Evolutionary conservation across 2,113 vertebrate species (phyloP).

Genomic region (Varanus komodoensis): DNA sequence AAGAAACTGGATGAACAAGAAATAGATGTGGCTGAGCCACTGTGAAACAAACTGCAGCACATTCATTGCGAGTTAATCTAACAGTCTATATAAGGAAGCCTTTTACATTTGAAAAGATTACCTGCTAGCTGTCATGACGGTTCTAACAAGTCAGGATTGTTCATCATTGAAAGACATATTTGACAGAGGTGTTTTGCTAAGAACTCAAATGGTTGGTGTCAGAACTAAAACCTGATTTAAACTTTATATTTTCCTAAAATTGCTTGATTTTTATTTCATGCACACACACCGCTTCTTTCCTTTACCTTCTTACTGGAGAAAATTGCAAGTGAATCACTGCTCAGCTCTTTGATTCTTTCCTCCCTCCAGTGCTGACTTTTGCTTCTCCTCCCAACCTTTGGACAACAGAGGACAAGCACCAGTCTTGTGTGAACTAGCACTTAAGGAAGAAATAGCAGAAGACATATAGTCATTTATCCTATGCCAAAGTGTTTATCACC

Average conservation of each 20-base stretch:
- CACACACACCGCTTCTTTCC: background rate
- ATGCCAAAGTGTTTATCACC: background rate
- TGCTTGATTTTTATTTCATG: conserved; percentile 11
- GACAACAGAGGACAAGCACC: background rate
- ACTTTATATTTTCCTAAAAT: conserved; percentile 7
- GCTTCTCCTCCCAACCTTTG: background rate
- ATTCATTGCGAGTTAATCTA: conserved; percentile 41
- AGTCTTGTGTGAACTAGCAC: background rate
- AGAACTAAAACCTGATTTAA: conserved; percentile 32
- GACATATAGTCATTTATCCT: background rate
- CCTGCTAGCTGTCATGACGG: conserved; percentile 34
- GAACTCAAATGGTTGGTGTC: conserved; percentile 17
- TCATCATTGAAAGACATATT: conserved; percentile 24
- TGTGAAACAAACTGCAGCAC: conserved; percentile 6
- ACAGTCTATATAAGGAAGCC: conserved; percentile 38
- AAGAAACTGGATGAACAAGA: background rate
- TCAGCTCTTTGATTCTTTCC: background rate
- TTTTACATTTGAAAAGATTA: conserved; percentile 49
- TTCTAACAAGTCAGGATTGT: conserved; percentile 47
- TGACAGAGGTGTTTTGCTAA: conserved; percentile 51
- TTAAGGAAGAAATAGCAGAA: background rate
- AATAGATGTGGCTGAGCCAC: background rate
- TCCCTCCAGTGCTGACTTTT: background rate
- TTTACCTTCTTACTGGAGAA: background rate
- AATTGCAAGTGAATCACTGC: conserved; percentile 25